Conservation (phyloP, 2,888 invertebrate genomes). For the Timema cristinae region DNA sequence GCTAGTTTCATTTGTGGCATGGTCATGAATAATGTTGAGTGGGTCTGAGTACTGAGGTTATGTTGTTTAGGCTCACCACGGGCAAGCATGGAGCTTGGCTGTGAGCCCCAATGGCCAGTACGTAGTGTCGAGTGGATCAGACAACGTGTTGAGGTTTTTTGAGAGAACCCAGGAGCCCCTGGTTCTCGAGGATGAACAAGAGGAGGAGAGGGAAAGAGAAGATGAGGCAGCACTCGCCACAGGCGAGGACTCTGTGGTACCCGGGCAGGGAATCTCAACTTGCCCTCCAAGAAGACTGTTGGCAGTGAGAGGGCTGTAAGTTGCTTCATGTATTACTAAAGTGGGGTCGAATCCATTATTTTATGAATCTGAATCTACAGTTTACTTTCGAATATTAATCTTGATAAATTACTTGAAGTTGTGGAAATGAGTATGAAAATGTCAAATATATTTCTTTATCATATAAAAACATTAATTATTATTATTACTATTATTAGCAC, state of each 20-base stretch:
- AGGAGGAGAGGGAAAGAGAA: slow-evolving; percentile 75
- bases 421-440: too few species aligned
- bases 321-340: slow-evolving; percentile 29
- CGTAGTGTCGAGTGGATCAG: slow-evolving; percentile 77
- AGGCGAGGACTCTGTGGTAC: slow-evolving; percentile 54
- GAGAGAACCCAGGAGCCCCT: slow-evolving; percentile 83
- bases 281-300: slow-evolving; percentile 84
- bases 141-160: slow-evolving; percentile 81
- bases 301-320: slow-evolving; percentile 83
- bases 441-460: too few species aligned
- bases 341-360: too few species aligned
- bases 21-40: too few species aligned
- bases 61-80: slow-evolving; percentile 68
- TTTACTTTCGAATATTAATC: too few species aligned
- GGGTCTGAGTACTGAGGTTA: slow-evolving; percentile 17
- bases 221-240: slow-evolving; percentile 66
- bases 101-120: slow-evolving; percentile 79
- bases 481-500: too few species aligned
- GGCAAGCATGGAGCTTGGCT: slow-evolving; percentile 69
- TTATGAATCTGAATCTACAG: too few species aligned
- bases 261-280: slow-evolving; percentile 69
- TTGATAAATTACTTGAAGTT: too few species aligned
- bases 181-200: slow-evolving; percentile 87
- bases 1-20: too few species aligned
- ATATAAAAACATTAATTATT: too few species aligned